Base-by-base conservation (phyloP, 2,797 vertebrate genomes). In the Bradypus variegatus region DNA sequence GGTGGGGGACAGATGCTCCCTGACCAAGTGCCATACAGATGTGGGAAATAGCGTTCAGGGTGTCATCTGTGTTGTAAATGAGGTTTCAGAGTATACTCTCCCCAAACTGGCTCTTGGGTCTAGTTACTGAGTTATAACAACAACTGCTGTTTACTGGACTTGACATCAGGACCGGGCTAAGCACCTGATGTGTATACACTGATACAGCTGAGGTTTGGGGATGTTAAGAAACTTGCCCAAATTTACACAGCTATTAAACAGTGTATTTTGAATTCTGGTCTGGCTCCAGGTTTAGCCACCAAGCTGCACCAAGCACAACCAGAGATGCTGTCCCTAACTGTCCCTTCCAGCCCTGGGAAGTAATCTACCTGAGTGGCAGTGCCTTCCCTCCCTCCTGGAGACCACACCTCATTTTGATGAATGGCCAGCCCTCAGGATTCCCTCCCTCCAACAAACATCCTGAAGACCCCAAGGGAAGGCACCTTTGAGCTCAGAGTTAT, bases 211-310 rank as follows among this genome's bases (percentile, higher is more conserved):
- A 69, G 86, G 45, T 69, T 91, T 41, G 87, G 36, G 50, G 62
- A 84, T 55, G 36, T 77, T 80, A 90, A 86, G 80, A 90, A 67
- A 89, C 15, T 60, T 93, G 48, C 78, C 76, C n/a, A 72, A 82
- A 84, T 55, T 69, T 69, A 81, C 33, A 86, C 15, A 78, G 33
- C 62, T 90, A 27, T 69, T 33, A 92, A 94, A 58, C 70, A 79
- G 27, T 76, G 14, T 53, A 23, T 67, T 12, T 70, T n/a, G 8
- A 72, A n/a, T 41, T 72, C 13, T 25, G 70, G 38, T 73, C 70
- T 73, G 70, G 55, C 65, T 31, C 33, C 29, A 86, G 91, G 75
- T 19, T 65, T 69, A 41, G 75, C 10, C 23, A 72, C 14, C 21
- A 80, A 58, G 62, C 38, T 85, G 3, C 55, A 70, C 65, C 58